Percentiles rank a stretch among this genome's conserved stretches.
These are phyloP conservation scores for Plebejus melissa DNA, from an alignment of 2,888 invertebrate species.

Conservation along the genomic window DNA sequence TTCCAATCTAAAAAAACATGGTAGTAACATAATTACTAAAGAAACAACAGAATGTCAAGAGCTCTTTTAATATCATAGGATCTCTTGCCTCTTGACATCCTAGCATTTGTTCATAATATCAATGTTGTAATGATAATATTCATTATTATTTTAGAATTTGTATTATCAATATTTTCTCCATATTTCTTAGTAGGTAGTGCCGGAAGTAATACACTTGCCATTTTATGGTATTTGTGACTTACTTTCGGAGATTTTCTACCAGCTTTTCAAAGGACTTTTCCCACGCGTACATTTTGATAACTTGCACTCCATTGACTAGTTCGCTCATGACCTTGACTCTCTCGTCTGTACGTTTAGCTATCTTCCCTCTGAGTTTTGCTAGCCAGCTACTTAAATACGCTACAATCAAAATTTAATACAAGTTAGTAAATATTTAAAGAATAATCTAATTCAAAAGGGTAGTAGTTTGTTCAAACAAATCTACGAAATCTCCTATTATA, in stretches of 20 bases:
- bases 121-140: too few species aligned
- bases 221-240: slow-evolving; percentile 41
- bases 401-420: slow-evolving; percentile 39
- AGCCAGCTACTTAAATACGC: slow-evolving; percentile 66
- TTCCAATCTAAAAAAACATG: slow-evolving; percentile 76
- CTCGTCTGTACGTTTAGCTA: slow-evolving; percentile 84
- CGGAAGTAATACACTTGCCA: background rate
- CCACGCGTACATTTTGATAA: slow-evolving; percentile 93
- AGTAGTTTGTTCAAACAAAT: background rate
- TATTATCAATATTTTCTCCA: too few species aligned
- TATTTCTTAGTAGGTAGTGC: background rate
- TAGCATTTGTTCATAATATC: background rate
- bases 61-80: too few species aligned
- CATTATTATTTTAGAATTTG: too few species aligned
- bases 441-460: background rate
- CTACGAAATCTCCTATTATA: too few species aligned
- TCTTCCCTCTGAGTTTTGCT: slow-evolving; percentile 74
- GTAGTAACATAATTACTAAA: background rate
- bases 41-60: too few species aligned
- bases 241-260: slow-evolving; percentile 81
- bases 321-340: slow-evolving; percentile 89
- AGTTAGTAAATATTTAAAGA: background rate
- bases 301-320: slow-evolving; percentile 86
- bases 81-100: background rate
- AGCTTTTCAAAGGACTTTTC: slow-evolving; percentile 86